Evolutionary conservation across 2,888 invertebrate species (phyloP).

Genomic region (Eristalis pertinax): DNA sequence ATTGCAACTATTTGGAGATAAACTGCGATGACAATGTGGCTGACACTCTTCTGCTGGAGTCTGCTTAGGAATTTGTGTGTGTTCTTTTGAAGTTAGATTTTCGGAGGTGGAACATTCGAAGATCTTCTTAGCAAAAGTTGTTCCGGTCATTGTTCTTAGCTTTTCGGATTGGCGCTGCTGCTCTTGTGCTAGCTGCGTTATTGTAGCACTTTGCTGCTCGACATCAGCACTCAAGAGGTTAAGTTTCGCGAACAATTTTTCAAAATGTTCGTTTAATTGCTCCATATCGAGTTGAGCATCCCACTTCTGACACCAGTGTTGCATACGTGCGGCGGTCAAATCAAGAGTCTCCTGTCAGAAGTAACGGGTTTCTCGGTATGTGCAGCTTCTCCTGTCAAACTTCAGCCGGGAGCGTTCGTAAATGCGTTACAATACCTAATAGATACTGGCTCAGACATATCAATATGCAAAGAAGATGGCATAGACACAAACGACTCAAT

Average conservation of each 20-base stretch:
- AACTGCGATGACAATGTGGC: not conserved
- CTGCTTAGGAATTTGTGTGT: not conserved
- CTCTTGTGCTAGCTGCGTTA: constrained; percentile 24
- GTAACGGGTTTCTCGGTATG: too few species aligned
- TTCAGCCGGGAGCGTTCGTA: too few species aligned
- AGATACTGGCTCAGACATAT: too few species aligned
- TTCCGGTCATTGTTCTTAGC: constrained; percentile 29
- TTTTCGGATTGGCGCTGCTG: constrained; percentile 27
- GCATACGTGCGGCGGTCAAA: constrained; percentile 1
- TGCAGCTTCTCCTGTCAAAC: too few species aligned
- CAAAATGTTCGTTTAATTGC: not conserved
- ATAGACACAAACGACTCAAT: too few species aligned
- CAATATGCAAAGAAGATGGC: too few species aligned
- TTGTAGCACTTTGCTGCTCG: constrained; percentile 21
- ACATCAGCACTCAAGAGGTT: constrained; percentile 23
- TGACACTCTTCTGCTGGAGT: not conserved
- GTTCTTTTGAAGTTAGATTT: not conserved
- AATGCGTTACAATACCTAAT: too few species aligned
- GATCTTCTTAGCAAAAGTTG: constrained; percentile 9
- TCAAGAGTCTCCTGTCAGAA: too few species aligned
- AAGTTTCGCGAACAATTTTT: constrained; percentile 24
- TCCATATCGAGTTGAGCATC: constrained; percentile 9
- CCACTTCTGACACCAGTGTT: constrained; percentile 36
- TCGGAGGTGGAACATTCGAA: constrained; percentile 22
- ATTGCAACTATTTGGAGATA: not conserved